Conservation (phyloP, 37 sponge, comb jelly and placozoan genomes). For the Ephydatia muelleri region DNA sequence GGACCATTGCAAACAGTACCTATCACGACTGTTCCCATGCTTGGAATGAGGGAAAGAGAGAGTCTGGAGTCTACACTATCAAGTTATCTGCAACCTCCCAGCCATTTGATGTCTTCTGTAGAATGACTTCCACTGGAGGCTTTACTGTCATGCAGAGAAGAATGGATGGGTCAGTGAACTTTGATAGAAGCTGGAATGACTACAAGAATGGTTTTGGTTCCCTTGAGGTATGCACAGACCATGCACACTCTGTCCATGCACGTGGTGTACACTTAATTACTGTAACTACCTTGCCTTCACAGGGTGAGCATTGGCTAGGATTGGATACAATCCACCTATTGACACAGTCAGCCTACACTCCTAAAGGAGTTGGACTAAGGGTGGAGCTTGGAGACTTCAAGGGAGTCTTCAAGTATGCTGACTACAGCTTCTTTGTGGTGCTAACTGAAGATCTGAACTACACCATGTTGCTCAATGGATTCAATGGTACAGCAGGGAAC, state of each 20-base stretch:
- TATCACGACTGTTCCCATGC: background rate
- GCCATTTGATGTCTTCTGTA: background rate
- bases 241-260: background rate
- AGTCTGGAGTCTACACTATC: background rate
- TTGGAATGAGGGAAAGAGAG: background rate
- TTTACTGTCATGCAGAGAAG: background rate
- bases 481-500: background rate
- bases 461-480: background rate
- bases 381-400: background rate
- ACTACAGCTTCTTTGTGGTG: slow-evolving; percentile 1
- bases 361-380: background rate
- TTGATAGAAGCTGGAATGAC: background rate
- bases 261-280: background rate
- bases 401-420: background rate
- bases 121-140: background rate
- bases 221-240: background rate
- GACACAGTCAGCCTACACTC: background rate
- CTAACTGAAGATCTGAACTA: background rate
- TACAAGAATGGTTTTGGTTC: background rate
- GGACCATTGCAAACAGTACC: background rate
- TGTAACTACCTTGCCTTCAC: background rate
- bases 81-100: background rate
- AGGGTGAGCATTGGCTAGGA: background rate
- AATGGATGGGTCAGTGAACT: background rate
- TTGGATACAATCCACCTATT: background rate